These are phyloP conservation scores for Calcarius ornatus DNA, from an alignment of 2,113 vertebrate genomes.

Conservation along the genomic window DNA sequence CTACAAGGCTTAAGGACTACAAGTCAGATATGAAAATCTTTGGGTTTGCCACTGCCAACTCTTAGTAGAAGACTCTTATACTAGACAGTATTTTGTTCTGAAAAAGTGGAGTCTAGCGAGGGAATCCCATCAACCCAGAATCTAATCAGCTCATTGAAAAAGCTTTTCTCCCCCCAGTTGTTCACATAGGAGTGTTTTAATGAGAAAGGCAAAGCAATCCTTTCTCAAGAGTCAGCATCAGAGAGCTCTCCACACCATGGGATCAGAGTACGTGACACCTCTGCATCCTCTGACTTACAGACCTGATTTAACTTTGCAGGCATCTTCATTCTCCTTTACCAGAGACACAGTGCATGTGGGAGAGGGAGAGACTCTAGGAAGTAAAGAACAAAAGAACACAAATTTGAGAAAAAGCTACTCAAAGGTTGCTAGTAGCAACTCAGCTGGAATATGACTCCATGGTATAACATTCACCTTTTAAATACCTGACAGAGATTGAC, in stretches of 20 bases:
- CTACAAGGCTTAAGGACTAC: not conserved
- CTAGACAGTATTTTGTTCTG: not conserved
- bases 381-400: not conserved
- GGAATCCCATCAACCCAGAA: not conserved
- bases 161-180: not conserved
- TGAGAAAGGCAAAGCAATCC: not conserved
- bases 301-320: not conserved
- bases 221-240: not conserved
- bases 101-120: not conserved
- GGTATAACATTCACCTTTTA: not conserved
- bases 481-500: not conserved
- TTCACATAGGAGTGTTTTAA: not conserved
- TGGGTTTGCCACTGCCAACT: not conserved
- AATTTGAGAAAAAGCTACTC: not conserved
- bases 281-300: not conserved
- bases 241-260: not conserved
- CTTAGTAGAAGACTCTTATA: not conserved
- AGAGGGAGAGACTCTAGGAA: not conserved
- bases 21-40: not conserved
- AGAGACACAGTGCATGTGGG: not conserved
- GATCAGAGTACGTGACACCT: not conserved
- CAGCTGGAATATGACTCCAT: not conserved
- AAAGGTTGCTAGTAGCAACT: not conserved
- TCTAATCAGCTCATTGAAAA: not conserved
- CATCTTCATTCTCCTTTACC: not conserved